phyloP scores from a whole-genome alignment of 2,888 invertebrate species.

The Tholera decimalis region DNA sequence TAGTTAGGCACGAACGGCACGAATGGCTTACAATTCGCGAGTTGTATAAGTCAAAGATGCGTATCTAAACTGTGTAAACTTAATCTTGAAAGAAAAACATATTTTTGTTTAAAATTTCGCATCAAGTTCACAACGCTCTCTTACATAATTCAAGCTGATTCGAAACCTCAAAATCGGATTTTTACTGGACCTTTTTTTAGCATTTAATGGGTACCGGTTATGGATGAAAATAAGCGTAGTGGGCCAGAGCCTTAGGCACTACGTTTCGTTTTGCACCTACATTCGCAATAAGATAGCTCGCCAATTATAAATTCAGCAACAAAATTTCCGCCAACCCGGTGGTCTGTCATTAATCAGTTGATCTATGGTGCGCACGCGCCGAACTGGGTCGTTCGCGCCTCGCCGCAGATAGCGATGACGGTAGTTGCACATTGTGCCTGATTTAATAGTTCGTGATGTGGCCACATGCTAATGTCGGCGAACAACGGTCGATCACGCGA shows the following conservation, averaged over 20 bases:
- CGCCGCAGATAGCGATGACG: slow-evolving; percentile 65
- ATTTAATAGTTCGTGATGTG: slow-evolving; percentile 74
- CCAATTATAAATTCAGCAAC: slow-evolving; percentile 48
- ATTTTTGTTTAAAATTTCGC: neutral
- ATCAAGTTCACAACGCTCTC: neutral
- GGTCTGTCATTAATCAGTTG: slow-evolving; percentile 66
- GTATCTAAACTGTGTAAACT: neutral
- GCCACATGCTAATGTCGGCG: slow-evolving; percentile 62
- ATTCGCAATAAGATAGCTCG: neutral
- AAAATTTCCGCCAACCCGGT: slow-evolving; percentile 52
- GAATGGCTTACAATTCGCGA: neutral
- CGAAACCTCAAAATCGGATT: neutral
- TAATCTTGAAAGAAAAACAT: neutral
- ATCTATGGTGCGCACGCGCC: slow-evolving; percentile 79
- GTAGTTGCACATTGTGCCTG: slow-evolving; percentile 72
- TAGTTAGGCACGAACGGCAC: neutral
- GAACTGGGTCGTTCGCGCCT: slow-evolving; percentile 77
- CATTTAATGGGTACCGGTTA: no score
- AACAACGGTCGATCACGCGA: slow-evolving; percentile 60
- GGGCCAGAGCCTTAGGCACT: neutral
- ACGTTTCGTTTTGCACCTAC: neutral
- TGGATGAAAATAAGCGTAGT: no score
- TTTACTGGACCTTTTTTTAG: no score
- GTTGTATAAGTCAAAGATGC: neutral
- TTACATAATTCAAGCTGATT: neutral